Percentiles rank a stretch among this genome's conserved stretches.
phyloP scores from a whole-genome alignment of 2,888 invertebrate genomes.

The Sminthurides aquaticus region DNA sequence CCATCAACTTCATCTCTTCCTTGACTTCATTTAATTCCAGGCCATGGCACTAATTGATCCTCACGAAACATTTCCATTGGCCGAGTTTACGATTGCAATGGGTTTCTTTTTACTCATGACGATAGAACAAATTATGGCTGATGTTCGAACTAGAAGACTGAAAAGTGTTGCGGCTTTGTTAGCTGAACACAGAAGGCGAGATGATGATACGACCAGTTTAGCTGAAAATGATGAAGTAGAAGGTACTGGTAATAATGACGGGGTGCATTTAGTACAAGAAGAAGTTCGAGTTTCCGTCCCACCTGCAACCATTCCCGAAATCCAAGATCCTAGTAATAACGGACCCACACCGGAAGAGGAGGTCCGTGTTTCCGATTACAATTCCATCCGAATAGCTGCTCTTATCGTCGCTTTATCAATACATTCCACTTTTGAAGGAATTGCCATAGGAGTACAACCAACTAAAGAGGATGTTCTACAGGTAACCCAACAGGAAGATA shows the following conservation, averaged over 20 bases:
- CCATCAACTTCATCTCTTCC: background rate
- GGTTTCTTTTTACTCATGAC: constrained; percentile 41
- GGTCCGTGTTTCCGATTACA: background rate
- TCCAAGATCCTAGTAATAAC: constrained; percentile 21
- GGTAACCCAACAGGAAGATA: constrained; percentile 20
- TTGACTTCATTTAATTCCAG: constrained; percentile 15
- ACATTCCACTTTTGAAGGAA: constrained; percentile 41
- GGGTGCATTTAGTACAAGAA: background rate
- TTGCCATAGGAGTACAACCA: constrained; percentile 41
- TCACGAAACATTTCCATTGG: constrained; percentile 33
- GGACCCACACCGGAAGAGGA: background rate
- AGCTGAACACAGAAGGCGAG: background rate
- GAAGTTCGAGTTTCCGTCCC: constrained; percentile 1
- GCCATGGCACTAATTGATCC: constrained; percentile 33
- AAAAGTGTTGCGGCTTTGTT: background rate
- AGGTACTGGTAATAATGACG: background rate
- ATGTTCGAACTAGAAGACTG: constrained; percentile 31
- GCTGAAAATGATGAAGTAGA: constrained; percentile 2
- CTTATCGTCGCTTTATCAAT: constrained; percentile 38
- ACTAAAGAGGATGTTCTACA: constrained; percentile 39
- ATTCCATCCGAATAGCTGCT: constrained; percentile 34
- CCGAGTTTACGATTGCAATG: constrained; percentile 34
- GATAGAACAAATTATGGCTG: constrained; percentile 41
- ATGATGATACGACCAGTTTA: constrained; percentile 1
- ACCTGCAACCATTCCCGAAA: constrained; percentile 16